These are phyloP conservation scores for Dolomedes plantarius DNA, from an alignment of 2,888 invertebrate species.

Conservation along the genomic window DNA sequence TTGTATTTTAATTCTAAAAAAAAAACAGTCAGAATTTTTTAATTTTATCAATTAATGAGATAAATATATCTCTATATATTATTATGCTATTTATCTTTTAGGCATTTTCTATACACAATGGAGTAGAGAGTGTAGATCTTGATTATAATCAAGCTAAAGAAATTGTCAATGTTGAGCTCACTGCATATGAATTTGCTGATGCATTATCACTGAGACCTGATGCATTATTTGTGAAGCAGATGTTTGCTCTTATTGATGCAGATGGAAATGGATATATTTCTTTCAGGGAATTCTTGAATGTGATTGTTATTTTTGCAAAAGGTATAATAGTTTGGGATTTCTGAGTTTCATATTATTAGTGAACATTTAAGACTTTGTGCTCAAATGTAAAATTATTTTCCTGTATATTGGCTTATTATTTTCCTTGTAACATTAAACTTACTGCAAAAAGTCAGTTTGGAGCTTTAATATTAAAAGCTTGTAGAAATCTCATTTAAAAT, in stretches of 20 bases:
- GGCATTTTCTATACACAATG: constrained; percentile 73
- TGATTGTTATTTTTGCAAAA: constrained; percentile 81
- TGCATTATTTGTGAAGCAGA: constrained; percentile 80
- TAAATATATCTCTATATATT: no score
- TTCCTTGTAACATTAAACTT: no score
- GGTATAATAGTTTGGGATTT: constrained; percentile 76
- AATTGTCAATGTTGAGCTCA: constrained; percentile 79
- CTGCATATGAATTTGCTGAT: constrained; percentile 81
- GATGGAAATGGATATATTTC: constrained; percentile 82
- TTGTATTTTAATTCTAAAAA: no score
- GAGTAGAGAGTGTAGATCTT: constrained; percentile 53
- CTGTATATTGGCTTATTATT: no score
- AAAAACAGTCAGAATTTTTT: no score
- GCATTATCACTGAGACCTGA: constrained; percentile 80
- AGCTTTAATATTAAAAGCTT: no score
- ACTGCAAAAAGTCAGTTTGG: no score
- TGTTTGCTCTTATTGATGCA: constrained; percentile 81
- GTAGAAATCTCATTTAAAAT: no score
- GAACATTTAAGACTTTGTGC: no score
- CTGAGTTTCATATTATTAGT: neutral
- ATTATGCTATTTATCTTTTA: constrained; percentile 32
- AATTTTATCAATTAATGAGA: no score
- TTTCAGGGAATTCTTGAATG: constrained; percentile 81
- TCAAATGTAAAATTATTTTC: no score
- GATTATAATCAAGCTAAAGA: constrained; percentile 77